These are phyloP conservation scores for Drosophila sturtevanti DNA, from an alignment of 1,140 invertebrate genomes.

Conservation along the genomic window DNA sequence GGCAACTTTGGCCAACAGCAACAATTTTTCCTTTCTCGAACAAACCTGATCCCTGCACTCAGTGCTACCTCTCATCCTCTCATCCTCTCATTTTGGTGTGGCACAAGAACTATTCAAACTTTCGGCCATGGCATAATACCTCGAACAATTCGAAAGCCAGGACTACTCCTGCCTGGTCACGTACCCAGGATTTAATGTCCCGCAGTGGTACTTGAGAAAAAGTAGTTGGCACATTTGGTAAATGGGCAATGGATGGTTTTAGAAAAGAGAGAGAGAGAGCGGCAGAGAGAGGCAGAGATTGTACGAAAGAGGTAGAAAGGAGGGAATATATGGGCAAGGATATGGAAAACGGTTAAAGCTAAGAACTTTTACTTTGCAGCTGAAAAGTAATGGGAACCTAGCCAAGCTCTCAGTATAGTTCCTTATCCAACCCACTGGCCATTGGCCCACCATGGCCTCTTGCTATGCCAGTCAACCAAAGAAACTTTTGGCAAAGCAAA, in stretches of 20 bases:
- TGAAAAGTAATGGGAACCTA: conserved; percentile 69
- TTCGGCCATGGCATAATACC: conserved; percentile 77
- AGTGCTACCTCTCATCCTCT: neutral
- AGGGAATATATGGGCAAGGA: too few relatives aligned
- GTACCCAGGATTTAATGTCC: conserved; percentile 77
- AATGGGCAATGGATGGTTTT: conserved; percentile 39
- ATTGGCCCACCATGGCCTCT: conserved; percentile 32
- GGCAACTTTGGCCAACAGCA: conserved; percentile 51
- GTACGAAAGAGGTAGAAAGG: conserved; percentile 3
- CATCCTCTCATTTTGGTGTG: conserved; percentile 25
- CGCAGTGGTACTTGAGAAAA: conserved; percentile 80
- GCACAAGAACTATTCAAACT: conserved; percentile 76
- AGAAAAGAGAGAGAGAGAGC: neutral
- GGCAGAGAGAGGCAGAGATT: conserved; percentile 1
- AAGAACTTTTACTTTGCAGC: conserved; percentile 79
- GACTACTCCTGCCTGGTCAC: conserved; percentile 47
- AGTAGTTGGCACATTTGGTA: conserved; percentile 71
- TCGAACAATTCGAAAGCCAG: conserved; percentile 57
- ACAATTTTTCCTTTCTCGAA: conserved; percentile 34
- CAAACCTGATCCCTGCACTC: neutral
- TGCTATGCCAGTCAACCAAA: conserved; percentile 23
- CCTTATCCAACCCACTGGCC: conserved; percentile 15
- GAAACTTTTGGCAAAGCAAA: conserved; percentile 74
- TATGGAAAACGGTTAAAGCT: conserved; percentile 29
- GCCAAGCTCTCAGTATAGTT: neutral